These are phyloP conservation scores for Onthophagus sagittarius DNA, from an alignment of 2,888 invertebrate genomes.

Conservation along the genomic window DNA sequence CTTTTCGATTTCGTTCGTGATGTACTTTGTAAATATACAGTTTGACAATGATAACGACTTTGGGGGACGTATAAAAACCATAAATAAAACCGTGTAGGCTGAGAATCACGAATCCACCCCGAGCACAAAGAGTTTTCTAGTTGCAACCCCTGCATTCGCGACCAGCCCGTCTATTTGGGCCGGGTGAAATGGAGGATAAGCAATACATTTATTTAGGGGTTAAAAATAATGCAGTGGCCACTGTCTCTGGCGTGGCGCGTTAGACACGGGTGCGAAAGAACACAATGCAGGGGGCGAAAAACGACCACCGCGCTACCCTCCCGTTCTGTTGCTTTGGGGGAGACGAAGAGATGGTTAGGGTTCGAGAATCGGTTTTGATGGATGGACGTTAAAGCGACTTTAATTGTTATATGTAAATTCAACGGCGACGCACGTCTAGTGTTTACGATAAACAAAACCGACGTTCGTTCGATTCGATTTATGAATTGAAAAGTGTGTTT, in stretches of 20 bases:
- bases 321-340: constrained; percentile 13
- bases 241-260: constrained; percentile 32
- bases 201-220: constrained; percentile 34
- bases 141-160: constrained; percentile 15
- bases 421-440: constrained; percentile 23
- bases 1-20: background rate
- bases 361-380: constrained; percentile 34
- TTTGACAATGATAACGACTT: background rate
- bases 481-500: background rate
- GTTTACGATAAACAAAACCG: constrained; percentile 13
- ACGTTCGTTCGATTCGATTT: background rate
- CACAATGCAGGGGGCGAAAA: constrained; percentile 31
- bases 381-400: constrained; percentile 37
- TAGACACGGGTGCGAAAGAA: constrained; percentile 33
- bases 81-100: constrained; percentile 3
- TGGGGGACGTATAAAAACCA: constrained; percentile 1
- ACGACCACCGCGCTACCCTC: constrained; percentile 29
- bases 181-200: constrained; percentile 36
- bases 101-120: background rate
- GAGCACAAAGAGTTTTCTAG: background rate
- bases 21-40: background rate
- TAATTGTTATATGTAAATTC: constrained; percentile 36
- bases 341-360: constrained; percentile 19
- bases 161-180: constrained; percentile 29
- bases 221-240: constrained; percentile 41